Base-by-base conservation (phyloP, 2,888 invertebrate species). In the Esperia sulphurella region DNA sequence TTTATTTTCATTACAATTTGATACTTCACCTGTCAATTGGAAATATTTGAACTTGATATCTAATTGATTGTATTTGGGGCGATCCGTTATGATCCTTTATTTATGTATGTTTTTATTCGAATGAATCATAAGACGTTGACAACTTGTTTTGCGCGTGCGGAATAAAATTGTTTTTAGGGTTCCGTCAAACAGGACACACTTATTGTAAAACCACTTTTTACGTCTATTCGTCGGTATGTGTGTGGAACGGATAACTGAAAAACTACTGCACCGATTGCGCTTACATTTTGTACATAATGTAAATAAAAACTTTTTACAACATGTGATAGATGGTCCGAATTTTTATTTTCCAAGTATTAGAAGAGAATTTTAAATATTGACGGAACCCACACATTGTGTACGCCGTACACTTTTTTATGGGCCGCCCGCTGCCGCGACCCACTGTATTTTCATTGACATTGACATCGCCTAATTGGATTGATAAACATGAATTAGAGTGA, bases 381-480 rank as follows among this genome's bases (percentile, higher is more conserved):
- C 21, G 21, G 21, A 21, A 21, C 21, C 21, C 21, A 3, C 3
- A 21, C 21, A 21, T 2, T 21, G 21, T 21, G 21, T 21, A 3
- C 5, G 2, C 21, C 5, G 21, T 21, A 21, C 21, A 49, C 38
- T 39, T 48, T 44, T 39, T 47, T 43, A 48, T 52, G 55, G 47
- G 49, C 21, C 53, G n/a, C 45, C 50, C 50, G 40, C 45, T 49
- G 41, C 52, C 35, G 61, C 68, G 50, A 57, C 69, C 70, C 72
- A 70, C 68, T 48, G 43, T 68, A 68, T 79, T 74, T 71, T 71
- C 61, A 71, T 74, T 75, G 74, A 75, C 79, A 65, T 64, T 75
- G 72, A 77, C 79, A 75, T 61, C 64, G 72, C 59, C 58, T 83
- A 81, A 83, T 79, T 84, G 73, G 75, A 72, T 79, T 73, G 74